Base-by-base conservation (phyloP, 2,113 vertebrate species). In the Hylia prasina region DNA sequence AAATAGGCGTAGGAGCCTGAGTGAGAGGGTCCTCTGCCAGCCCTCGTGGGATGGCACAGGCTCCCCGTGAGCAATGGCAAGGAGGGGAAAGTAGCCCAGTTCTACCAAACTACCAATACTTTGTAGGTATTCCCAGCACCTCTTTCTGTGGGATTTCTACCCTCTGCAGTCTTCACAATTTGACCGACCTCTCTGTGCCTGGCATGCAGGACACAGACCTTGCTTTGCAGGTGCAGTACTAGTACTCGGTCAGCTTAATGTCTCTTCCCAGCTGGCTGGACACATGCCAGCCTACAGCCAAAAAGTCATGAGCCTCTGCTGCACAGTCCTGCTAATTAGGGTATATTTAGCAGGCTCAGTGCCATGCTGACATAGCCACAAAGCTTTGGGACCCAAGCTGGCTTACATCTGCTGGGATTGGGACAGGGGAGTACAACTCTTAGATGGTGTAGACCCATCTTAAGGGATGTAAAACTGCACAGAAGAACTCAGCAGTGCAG, bases 391-490 rank as follows among this genome's bases (percentile, higher is more conserved):
- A 86, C 82, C 66, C 51, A 71, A 11, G 47, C 0, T 65, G 69
- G 42, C 15, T 72, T 57, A 27, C 0, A 1, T 14, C 53, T 71
- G 70, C 33, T 66, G 1, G 5, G 25, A n/a, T 11, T 73, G 72
- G 33, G 28, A 53, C 45, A 30, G 20, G 33, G 22, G 11, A 50
- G 11, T 31, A 28, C 0, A 1, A 14, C 45, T n/a, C 22, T 45
- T 0, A 0, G 40, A 7, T 0, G 2, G 42, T 6, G 39, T 40
- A 58, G 35, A 47, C 12, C 7, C 2, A 0, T 71, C 51, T 30
- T 7, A 15, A 51, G 40, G 10, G n/a, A 22, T 30, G 68, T 16
- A 48, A 51, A 58, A 54, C 30, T 70, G 30, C 14, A 5, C 18
- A 22, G 57, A 72, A 27, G 61, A 70, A 13, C 23, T 70, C 20